Evolutionary conservation across 2,113 vertebrate genomes (phyloP), one percentile per base, ranked within the genome.

Genomic region (Corydoras maculifer): DNA sequence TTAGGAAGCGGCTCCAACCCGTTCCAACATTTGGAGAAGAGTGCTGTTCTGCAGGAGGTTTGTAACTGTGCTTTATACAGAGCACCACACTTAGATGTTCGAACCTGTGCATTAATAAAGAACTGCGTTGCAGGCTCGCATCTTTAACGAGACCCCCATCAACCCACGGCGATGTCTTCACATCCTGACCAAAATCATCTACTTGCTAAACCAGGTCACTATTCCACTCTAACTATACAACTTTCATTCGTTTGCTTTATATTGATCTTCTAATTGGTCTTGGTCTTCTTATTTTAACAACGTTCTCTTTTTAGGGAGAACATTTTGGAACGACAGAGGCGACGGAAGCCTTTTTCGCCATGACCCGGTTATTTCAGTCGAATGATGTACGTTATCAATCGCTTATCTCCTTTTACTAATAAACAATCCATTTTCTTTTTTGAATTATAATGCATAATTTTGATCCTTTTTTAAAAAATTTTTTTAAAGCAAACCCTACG

Each of bases 91-190:
- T 57, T 55, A 4, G 11, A 9, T n/a, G 2, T 57, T 57, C 12
- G 1, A 57, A 57, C 13, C 15, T 3, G 14, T 25, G 18, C 18
- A 25, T 25, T 25, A 25, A 25, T 25, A 25, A 25, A 25, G 18
- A 25, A 25, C 18, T 25, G 18, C 18, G 18, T 25, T 25, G 18
- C 74, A 99, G 97, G 95, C 97, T 29, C 91, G 97, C 3, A 87
- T 99, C 78, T 99, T 99, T 79, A 99, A 98, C 11, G 97, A 98
- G 86, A 99, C 97, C 0, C 96, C 97, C 0, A 95, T 99, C 78
- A 99, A 98, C 75, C 97, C 97, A 10, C 87, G 94, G 73, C 88
- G 93, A 97, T 99, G 97, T 75, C 91, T 99, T 32, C 96, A 98
- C 82, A 99, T 99, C 77, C 93, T 99, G 7, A 99, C 96, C 80